Percentiles rank a stretch among this genome's conserved stretches.
Conservation (phyloP, 2,113 vertebrate genomes). For the Caretta caretta region DNA sequence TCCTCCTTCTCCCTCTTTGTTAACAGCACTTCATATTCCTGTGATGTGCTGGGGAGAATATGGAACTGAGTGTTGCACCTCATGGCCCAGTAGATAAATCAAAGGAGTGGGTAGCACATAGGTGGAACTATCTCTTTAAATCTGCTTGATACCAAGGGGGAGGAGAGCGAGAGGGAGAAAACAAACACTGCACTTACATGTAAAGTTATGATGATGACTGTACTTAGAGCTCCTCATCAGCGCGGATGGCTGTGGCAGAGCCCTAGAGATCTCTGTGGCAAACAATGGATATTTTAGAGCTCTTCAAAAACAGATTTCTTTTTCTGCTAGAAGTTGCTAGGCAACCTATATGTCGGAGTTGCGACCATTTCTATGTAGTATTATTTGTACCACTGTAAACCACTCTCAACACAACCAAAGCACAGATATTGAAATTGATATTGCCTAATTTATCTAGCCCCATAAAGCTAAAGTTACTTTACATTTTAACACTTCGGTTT, state of each 20-base stretch:
- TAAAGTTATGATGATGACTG: not conserved
- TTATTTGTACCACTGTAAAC: conserved; percentile 4
- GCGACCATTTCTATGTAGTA: conserved; percentile 16
- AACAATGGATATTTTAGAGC: not conserved
- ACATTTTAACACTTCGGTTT: conserved; percentile 13
- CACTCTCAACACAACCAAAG: conserved; percentile 5
- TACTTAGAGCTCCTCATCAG: not conserved
- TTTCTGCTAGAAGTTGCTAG: not conserved
- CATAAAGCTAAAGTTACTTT: not conserved
- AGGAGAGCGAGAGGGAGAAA: not conserved
- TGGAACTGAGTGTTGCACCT: not conserved
- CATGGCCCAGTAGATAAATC: not conserved
- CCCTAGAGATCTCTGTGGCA: not conserved
- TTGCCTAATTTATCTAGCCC: not conserved
- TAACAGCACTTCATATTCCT: not conserved
- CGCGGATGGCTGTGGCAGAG: not conserved
- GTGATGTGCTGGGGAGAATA: not conserved
- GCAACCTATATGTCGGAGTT: not conserved
- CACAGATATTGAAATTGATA: not conserved
- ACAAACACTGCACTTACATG: not conserved
- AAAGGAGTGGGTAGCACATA: not conserved
- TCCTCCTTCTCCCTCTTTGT: not conserved
- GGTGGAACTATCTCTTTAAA: not conserved
- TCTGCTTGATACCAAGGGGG: not conserved
- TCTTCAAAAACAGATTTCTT: not conserved